Percentiles rank a stretch among this genome's conserved stretches.
These are phyloP conservation scores for Caracal caracal DNA, from an alignment of 2,113 vertebrate genomes.

Conservation along the genomic window DNA sequence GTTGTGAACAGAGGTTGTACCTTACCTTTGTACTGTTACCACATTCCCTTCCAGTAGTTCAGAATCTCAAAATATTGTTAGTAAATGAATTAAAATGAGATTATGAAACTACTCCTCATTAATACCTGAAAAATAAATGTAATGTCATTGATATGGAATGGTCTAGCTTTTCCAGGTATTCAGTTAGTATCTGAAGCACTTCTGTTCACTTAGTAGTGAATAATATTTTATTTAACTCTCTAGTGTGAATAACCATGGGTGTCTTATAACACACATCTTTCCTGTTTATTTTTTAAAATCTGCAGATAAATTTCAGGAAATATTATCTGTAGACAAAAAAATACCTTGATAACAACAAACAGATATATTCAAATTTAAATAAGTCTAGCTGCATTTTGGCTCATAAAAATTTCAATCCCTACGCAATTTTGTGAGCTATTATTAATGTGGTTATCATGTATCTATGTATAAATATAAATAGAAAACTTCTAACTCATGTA, in stretches of 20 bases:
- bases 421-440: slow-evolving; percentile 27
- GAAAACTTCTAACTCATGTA: not conserved
- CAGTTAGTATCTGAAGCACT: not conserved
- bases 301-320: not conserved
- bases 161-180: not conserved
- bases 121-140: not conserved
- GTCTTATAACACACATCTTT: not conserved
- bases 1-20: not conserved
- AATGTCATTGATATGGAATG: not conserved
- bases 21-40: not conserved
- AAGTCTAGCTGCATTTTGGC: not conserved
- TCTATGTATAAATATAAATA: not conserved
- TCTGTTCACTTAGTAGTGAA: not conserved
- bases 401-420: slow-evolving; percentile 9
- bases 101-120: not conserved
- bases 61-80: not conserved
- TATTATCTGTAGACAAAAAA: not conserved
- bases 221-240: not conserved
- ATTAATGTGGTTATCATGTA: not conserved
- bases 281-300: not conserved
- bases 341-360: not conserved
- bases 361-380: not conserved
- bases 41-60: not conserved
- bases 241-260: not conserved
- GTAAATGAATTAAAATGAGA: not conserved